Base-by-base conservation (phyloP, 1,140 invertebrate species). In the Heliconius eleuchia region DNA sequence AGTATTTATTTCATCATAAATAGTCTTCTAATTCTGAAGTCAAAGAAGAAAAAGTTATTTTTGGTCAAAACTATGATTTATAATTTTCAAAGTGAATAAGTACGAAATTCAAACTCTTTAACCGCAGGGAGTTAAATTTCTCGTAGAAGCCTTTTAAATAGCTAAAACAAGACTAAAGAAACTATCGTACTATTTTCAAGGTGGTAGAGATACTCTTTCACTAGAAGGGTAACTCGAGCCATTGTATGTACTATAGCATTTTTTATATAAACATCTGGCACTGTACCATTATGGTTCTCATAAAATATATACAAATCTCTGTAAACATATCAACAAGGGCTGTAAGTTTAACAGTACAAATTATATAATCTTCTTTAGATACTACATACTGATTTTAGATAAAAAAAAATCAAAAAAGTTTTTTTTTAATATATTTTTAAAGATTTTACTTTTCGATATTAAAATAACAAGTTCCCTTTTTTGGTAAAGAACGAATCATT, bases 131-230 rank as follows among this genome's bases (percentile, higher is more conserved):
- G 57, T 66, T 66, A 27, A 66, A 66, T 66, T 66, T 27, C 57
- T 30, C 57, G 23, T 66, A 66, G 57, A 66, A 66, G 23, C 57
- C 57, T 66, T 66, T 66, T 66, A 66, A 66, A 66, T 27, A 66
- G 27, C 1, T 30, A 27, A 66, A 66, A 66, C 42, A 66, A 66
- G 55, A n/a, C 19, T 23, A n/a, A 57, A 23, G 57, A 27, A 66
- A 66, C 57, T 66, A 66, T 30, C 23, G 23, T 27, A 66, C 57
- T 66, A 66, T 66, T 66, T 66, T 66, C 23, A 30, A 66, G 11
- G 57, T 66, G 57, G 23, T 66, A 66, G 9, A 66, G n/a, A 66
- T 66, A 23, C 8, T 13, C 57, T 66, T 66, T 66, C 57, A 23
- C 9, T 66, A 16, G 23, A 66, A 66, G 23, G 57, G 19, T 66